phyloP scores from a whole-genome alignment of 2,888 invertebrate species.

The Melieria crassipennis region DNA sequence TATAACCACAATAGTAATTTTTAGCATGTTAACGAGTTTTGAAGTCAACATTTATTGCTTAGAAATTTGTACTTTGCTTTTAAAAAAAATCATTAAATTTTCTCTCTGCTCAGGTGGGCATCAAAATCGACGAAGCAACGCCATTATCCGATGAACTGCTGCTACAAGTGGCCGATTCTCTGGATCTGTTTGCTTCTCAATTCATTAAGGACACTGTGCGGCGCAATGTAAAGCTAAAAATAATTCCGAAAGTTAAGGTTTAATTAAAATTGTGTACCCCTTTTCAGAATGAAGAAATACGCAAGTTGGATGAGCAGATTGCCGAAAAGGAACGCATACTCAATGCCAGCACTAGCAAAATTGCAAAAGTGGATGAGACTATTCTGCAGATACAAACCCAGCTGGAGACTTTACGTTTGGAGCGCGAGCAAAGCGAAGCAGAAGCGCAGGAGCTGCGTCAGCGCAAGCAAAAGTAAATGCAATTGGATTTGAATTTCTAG shows the following conservation, averaged over 20 bases:
- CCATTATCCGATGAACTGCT: conserved; percentile 72
- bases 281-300: conserved; percentile 76
- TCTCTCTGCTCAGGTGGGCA: conserved; percentile 66
- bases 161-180: conserved; percentile 73
- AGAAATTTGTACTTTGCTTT: neutral
- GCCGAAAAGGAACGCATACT: conserved; percentile 67
- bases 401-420: conserved; percentile 67
- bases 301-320: conserved; percentile 76
- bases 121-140: conserved; percentile 68
- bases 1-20: neutral
- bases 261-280: neutral
- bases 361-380: conserved; percentile 77
- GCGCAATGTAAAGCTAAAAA: conserved; percentile 73
- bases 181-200: conserved; percentile 73
- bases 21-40: neutral
- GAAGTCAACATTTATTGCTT: neutral
- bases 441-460: conserved; percentile 49
- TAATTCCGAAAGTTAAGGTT: neutral
- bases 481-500: conserved; percentile 44
- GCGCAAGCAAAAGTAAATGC: conserved; percentile 54
- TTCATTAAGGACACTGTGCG: conserved; percentile 75
- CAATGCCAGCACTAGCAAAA: conserved; percentile 73
- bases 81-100: neutral
- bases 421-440: conserved; percentile 51
- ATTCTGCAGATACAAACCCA: conserved; percentile 74